Conservation (phyloP, 2,888 invertebrate species). For the Leptopilina syphax region DNA sequence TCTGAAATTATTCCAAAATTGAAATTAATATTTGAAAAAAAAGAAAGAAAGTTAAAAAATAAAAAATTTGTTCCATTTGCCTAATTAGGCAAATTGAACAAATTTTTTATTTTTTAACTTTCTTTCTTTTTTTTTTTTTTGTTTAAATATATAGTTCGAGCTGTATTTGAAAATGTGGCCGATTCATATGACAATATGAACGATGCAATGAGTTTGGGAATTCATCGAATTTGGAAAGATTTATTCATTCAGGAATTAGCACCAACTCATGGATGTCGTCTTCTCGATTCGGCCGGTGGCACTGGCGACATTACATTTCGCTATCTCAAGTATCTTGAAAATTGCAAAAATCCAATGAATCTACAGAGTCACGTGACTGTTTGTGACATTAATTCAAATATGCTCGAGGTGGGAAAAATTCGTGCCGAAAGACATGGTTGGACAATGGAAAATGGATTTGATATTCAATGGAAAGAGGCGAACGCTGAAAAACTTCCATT, state of each 20-base stretch:
- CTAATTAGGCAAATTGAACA: too few relatives aligned
- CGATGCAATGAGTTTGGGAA: slow-evolving; percentile 96
- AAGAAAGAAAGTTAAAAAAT: too few relatives aligned
- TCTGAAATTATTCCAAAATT: too few relatives aligned
- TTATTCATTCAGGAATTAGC: slow-evolving; percentile 89
- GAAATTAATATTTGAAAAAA: too few relatives aligned
- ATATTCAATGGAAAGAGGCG: slow-evolving; percentile 85
- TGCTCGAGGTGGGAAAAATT: slow-evolving; percentile 93
- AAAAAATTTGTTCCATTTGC: too few relatives aligned
- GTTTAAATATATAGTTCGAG: slow-evolving; percentile 83
- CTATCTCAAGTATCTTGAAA: slow-evolving; percentile 84
- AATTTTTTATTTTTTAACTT: too few relatives aligned
- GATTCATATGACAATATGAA: slow-evolving; percentile 98
- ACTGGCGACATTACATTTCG: slow-evolving; percentile 98
- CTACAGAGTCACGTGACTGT: slow-evolving; percentile 85
- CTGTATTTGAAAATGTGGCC: slow-evolving; percentile 97
- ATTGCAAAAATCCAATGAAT: slow-evolving; percentile 72
- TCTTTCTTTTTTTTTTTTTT: too few relatives aligned
- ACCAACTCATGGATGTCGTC: slow-evolving; percentile 85
- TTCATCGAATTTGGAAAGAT: slow-evolving; percentile 98
- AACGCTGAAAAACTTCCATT: slow-evolving; percentile 93
- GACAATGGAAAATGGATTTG: slow-evolving; percentile 78
- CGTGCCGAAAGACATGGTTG: slow-evolving; percentile 83
- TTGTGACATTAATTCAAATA: slow-evolving; percentile 94
- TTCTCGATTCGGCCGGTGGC: slow-evolving; percentile 98